Base-by-base conservation (phyloP, 2,797 vertebrate genomes). In the Neopelma chrysocephalum region DNA sequence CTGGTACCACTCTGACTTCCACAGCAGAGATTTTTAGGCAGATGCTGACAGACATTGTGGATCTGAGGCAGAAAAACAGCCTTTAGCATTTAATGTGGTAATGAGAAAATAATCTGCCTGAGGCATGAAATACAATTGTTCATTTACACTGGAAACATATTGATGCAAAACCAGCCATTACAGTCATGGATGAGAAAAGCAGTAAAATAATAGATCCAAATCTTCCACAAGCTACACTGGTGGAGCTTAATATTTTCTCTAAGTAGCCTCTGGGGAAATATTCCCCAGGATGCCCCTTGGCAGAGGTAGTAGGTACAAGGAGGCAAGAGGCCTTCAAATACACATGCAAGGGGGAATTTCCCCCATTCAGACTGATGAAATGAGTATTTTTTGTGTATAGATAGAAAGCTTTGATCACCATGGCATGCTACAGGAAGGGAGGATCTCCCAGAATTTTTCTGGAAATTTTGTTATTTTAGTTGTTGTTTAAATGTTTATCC, bases 81-180 rank as follows among this genome's bases (percentile, higher is more conserved):
- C 87, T 94, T 88, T 72, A 88, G 89, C 66, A 84, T 91, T 95
- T 96, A 72, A 78, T 88, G 58, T 69, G 80, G 29, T 88, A 92
- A 88, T 93, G 73, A 88, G 80, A 94, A 94, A 96, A 92, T 75
- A 89, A 86, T 64, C 69, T 86, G 93, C 87, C 58, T n/a, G 50
- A 89, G 61, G 82, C 93, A 65, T 48, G 58, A 90, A 89, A 88
- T 84, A 70, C 70, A 87, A 92, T 92, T 89, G 72, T 91, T 96
- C 87, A 61, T 78, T 90, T 86, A 88, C 72, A 79, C 79, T 72
- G 87, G 88, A 93, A 96, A 93, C 47, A 73, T 64, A 40, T 26
- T 75, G 87, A 86, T 90, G 69, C 54, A 90, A 93, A 95, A 56
- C n/a, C 61, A 91, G 27, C 69, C 87, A 72, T 75, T 83, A 72